phyloP scores from a whole-genome alignment of 2,797 vertebrate species.

The Picus viridis region DNA sequence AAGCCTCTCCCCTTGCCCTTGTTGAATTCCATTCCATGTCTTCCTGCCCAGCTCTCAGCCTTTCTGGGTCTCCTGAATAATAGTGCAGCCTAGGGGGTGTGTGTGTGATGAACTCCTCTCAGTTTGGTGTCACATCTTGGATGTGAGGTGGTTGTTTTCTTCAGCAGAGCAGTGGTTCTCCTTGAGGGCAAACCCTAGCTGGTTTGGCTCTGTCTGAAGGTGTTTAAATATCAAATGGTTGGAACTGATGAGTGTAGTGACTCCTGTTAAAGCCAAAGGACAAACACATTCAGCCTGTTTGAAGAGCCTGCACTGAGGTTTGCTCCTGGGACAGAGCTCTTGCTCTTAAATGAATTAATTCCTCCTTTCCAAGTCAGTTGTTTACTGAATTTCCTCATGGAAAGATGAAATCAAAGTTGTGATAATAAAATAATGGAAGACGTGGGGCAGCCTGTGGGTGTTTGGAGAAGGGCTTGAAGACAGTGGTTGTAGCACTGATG shows the following conservation, averaged over 20 bases:
- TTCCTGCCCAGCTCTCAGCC: no score
- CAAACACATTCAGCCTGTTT: not conserved
- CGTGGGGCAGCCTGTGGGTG: not conserved
- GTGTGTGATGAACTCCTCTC: no score
- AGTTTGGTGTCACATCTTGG: not conserved
- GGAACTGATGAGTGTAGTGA: slow-evolving; percentile 15
- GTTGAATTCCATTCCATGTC: no score
- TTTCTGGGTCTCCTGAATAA: no score
- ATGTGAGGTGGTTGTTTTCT: slow-evolving; percentile 2
- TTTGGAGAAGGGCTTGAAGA: not conserved
- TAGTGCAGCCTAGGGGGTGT: no score
- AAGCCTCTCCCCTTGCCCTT: no score
- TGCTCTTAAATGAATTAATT: not conserved
- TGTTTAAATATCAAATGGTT: slow-evolving; percentile 44
- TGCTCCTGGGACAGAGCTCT: not conserved
- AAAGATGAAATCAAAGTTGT: not conserved
- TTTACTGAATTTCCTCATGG: not conserved
- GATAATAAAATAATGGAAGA: not conserved
- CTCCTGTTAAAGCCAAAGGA: slow-evolving; percentile 33
- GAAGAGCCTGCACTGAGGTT: not conserved
- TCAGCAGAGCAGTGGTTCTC: not conserved
- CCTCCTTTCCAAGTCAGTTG: not conserved
- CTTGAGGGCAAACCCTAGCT: not conserved
- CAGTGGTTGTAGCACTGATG: not conserved
- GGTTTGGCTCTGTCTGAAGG: not conserved